phyloP scores from a whole-genome alignment of 2,797 vertebrate genomes.

The Rhinogobio ventralis region DNA sequence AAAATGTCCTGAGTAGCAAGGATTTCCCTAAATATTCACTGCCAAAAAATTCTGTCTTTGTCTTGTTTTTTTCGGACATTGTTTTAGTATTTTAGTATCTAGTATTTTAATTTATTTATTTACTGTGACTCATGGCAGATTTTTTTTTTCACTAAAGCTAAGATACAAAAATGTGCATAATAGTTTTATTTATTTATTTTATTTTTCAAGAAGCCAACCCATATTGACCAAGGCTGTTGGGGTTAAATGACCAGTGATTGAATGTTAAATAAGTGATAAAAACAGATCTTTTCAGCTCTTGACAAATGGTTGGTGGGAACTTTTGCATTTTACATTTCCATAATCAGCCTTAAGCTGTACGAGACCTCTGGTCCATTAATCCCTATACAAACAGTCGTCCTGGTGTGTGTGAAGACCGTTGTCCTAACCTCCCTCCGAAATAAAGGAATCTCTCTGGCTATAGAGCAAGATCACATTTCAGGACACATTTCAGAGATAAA shows the following conservation, averaged over 20 bases:
- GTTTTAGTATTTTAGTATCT: background rate
- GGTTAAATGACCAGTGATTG: background rate
- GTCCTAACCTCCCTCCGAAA: constrained; percentile 10
- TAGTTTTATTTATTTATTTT: background rate
- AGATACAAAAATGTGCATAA: background rate
- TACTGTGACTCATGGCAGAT: background rate
- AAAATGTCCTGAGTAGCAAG: background rate
- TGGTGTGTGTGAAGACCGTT: constrained; percentile 13
- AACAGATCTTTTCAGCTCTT: constrained; percentile 24
- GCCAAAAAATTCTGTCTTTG: background rate
- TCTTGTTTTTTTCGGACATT: background rate
- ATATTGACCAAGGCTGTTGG: background rate
- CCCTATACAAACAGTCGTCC: constrained; percentile 29
- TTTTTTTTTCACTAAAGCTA: background rate
- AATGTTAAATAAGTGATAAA: constrained; percentile 26
- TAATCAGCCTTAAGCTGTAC: constrained; percentile 41
- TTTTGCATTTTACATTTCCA: constrained; percentile 47
- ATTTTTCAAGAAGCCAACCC: background rate
- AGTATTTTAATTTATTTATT: background rate
- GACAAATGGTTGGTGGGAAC: constrained; percentile 43
- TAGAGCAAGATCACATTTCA: background rate
- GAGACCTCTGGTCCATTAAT: constrained; percentile 44
- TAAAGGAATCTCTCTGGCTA: constrained; percentile 4
- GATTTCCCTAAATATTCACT: background rate
- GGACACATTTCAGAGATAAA: background rate